phyloP scores from a whole-genome alignment of 2,113 vertebrate species.

The Notarius lentiginosus region DNA sequence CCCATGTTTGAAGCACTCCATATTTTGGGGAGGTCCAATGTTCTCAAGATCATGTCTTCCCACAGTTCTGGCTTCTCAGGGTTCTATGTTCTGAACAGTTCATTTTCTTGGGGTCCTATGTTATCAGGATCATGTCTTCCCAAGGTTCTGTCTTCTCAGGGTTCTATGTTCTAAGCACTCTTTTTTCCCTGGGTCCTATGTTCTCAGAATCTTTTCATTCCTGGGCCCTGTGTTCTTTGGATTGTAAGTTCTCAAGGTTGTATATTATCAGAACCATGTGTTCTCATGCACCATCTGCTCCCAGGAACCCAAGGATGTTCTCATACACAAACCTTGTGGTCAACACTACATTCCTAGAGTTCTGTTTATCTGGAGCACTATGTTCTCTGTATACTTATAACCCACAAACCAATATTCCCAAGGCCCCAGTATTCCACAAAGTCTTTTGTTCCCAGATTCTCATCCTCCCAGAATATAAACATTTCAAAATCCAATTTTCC shows the following conservation, averaged over 20 bases:
- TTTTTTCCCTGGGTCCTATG: not conserved
- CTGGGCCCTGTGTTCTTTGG: not conserved
- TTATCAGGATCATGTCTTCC: no score
- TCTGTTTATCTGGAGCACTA: not conserved
- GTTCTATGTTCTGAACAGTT: no score
- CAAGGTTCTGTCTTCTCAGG: not conserved
- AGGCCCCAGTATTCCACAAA: not conserved
- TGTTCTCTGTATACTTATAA: not conserved
- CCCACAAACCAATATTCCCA: not conserved
- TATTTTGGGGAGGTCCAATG: no score
- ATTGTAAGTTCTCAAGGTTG: not conserved
- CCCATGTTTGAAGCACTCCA: not conserved
- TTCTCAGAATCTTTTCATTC: not conserved
- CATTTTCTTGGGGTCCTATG: no score
- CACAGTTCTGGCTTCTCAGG: no score
- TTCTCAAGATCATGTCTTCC: no score
- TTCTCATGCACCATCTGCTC: not conserved
- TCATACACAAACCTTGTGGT: not conserved
- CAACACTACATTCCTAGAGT: not conserved
- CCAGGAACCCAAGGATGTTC: not conserved
- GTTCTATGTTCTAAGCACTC: not conserved
- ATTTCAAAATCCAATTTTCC: not conserved
- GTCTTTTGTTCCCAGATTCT: not conserved
- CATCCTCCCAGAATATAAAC: not conserved
- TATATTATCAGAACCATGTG: not conserved